Conservation (phyloP, 1,140 invertebrate genomes). For the Plodia interpunctella region DNA sequence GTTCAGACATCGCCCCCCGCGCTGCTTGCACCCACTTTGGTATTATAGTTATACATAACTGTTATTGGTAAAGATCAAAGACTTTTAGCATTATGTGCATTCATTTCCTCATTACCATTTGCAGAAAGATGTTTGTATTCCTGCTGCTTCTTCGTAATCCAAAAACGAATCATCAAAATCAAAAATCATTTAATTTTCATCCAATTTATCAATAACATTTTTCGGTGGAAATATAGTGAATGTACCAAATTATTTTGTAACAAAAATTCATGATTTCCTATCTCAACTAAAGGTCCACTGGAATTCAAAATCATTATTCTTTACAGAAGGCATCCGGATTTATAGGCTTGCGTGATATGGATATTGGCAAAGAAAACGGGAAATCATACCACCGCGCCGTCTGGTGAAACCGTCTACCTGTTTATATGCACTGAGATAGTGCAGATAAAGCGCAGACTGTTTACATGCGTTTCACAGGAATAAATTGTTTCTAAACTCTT, state of each 20-base stretch:
- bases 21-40: not conserved
- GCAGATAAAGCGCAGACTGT: constrained; percentile 51
- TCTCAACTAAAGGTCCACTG: too few relatives aligned
- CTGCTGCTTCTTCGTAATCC: too few relatives aligned
- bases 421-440: constrained; percentile 1
- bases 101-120: not conserved
- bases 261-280: too few relatives aligned
- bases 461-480: constrained; percentile 56
- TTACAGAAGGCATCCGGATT: too few relatives aligned
- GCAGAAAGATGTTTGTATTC: too few relatives aligned
- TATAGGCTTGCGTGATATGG: not conserved
- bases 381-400: too few relatives aligned
- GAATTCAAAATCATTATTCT: too few relatives aligned
- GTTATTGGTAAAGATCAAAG: not conserved
- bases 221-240: too few relatives aligned
- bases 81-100: not conserved
- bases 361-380: constrained; percentile 3
- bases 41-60: not conserved
- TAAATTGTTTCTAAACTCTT: constrained; percentile 68
- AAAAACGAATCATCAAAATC: too few relatives aligned
- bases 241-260: too few relatives aligned
- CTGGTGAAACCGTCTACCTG: constrained; percentile 9
- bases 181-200: too few relatives aligned
- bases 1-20: constrained; percentile 44
- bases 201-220: too few relatives aligned